Percentiles rank a stretch among this genome's conserved stretches.
Conservation (phyloP, 2,113 vertebrate species). For the Ptilonorhynchus violaceus region DNA sequence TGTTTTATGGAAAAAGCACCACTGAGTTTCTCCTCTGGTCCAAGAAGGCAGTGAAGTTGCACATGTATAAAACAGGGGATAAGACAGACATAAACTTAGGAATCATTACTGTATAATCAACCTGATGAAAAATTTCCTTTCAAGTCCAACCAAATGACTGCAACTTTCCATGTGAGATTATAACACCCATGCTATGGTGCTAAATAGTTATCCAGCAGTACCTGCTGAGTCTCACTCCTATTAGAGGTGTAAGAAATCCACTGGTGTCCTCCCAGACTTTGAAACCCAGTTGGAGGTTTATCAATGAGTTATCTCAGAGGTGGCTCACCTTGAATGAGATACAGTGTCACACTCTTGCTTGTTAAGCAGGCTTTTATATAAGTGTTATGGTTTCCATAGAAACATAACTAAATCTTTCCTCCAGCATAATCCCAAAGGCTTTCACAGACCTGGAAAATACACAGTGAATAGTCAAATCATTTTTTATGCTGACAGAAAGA, state of each 20-base stretch:
- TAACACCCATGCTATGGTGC: not conserved
- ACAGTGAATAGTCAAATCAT: slow-evolving; percentile 55
- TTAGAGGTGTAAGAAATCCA: slow-evolving; percentile 28
- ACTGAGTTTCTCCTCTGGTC: not conserved
- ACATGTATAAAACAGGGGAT: not conserved
- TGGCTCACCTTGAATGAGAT: slow-evolving; percentile 63
- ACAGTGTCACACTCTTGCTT: slow-evolving; percentile 52
- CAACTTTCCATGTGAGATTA: not conserved
- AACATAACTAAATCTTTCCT: slow-evolving; percentile 72
- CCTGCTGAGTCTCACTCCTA: not conserved
- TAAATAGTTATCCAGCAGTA: slow-evolving; percentile 10
- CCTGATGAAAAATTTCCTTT: not conserved
- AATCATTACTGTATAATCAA: not conserved
- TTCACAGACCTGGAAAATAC: slow-evolving; percentile 55
- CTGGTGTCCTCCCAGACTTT: not conserved
- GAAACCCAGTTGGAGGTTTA: slow-evolving; percentile 46
- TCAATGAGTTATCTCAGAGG: slow-evolving; percentile 52
- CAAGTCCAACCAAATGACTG: not conserved
- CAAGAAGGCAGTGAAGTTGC: not conserved
- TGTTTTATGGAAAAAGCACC: not conserved
- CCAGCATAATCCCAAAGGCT: slow-evolving; percentile 60
- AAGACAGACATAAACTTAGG: not conserved
- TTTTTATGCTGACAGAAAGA: slow-evolving; percentile 58
- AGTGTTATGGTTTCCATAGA: slow-evolving; percentile 72
- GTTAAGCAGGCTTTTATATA: slow-evolving; percentile 66